Base-by-base conservation (phyloP, 2,797 vertebrate species). In the Cryptoblepharus egeriae region DNA sequence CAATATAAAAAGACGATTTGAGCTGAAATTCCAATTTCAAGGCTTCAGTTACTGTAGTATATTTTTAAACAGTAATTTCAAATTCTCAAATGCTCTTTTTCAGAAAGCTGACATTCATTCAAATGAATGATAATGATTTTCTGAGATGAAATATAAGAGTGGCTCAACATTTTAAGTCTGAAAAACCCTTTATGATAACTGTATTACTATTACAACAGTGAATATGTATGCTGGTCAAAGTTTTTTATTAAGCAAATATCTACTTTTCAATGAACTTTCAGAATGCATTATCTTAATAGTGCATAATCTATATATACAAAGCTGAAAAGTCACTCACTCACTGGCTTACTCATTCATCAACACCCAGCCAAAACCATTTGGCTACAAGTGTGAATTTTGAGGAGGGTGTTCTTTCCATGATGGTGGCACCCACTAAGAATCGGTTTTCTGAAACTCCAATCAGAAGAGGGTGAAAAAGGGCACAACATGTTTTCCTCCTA, bases 1-100 rank as follows among this genome's bases (percentile, higher is more conserved):
- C 77, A 75, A 75, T 45, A 61, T 22, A 49, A 30, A 74, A 11
- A 74, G 37, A 79, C 64, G 37, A 32, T 58, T 84, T 72, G 3
- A 45, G 69, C 16, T 32, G 30, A 72, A 78, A 20, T 13, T 16
- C 22, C 30, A 16, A 7, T 74, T 79, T 79, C 24, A n/a, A 79
- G 37, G 28, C 4, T 52, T 28, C 35, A 5, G 45, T 32, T 72
- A 24, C 32, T 74, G 15, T 28, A 78, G 65, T 58, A 7, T 13
- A 45, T 58, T 77, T 58, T 58, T 67, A 55, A 83, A 72, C 1
- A 8, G 12, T 72, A 45, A 55, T 57, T 69, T 45, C 77, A 55
- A 81, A 57, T 4, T 3, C 10, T 82, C 26, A 63, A 39, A 37
- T n/a, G 1, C 58, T 71, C 10, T n/a, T 45, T 52, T 70, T 58